Evolutionary conservation across 2,113 vertebrate species (phyloP).

Genomic region (Dromas ardeola): DNA sequence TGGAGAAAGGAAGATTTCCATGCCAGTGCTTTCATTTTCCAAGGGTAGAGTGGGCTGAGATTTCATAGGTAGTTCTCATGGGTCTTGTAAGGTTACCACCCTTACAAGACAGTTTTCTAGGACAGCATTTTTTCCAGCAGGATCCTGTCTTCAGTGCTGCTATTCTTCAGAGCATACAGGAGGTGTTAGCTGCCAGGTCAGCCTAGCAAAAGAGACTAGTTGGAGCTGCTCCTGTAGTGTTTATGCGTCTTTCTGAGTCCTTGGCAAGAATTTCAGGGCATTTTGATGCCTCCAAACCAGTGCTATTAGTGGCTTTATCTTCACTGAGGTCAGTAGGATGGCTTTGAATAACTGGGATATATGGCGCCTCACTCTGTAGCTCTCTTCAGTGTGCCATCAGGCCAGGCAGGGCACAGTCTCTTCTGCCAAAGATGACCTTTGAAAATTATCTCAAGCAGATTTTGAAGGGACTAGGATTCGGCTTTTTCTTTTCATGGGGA

Average conservation of each 20-base stretch:
- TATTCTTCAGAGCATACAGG: neutral
- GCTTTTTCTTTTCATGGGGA: neutral
- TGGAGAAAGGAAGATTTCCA: neutral
- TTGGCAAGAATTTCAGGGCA: neutral
- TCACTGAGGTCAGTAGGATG: neutral
- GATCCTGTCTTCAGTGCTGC: neutral
- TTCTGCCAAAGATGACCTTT: neutral
- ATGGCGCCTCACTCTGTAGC: rapidly evolving
- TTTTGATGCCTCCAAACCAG: neutral
- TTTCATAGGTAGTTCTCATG: neutral
- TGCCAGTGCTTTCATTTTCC: neutral
- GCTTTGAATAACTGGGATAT: neutral
- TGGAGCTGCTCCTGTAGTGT: neutral
- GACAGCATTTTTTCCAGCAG: neutral
- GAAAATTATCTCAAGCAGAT: neutral
- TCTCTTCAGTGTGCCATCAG: neutral
- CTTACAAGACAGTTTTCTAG: neutral
- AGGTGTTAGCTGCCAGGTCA: neutral
- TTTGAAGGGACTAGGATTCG: neutral
- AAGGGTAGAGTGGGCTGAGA: neutral
- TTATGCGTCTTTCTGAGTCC: neutral
- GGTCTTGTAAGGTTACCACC: neutral
- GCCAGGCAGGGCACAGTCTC: neutral
- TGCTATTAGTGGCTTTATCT: neutral
- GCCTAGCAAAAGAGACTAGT: neutral